phyloP scores from a whole-genome alignment of 2,113 vertebrate species.

The Varanus salvator region DNA sequence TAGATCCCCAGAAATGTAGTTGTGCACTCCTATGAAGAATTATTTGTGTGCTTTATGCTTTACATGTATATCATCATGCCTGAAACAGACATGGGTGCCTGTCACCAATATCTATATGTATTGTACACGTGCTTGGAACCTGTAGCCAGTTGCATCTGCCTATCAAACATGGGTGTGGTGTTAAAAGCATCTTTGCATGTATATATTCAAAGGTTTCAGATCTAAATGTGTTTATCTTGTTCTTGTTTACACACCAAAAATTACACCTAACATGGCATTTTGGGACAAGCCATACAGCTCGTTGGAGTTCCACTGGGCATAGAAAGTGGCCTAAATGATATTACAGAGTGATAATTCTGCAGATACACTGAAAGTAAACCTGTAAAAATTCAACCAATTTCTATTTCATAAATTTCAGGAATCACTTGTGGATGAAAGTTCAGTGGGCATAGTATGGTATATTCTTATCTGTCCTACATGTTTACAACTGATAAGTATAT shows the following conservation, averaged over 20 bases:
- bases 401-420: neutral
- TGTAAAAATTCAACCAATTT: no score
- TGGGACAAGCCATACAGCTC: neutral
- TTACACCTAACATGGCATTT: neutral
- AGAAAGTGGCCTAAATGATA: neutral
- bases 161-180: neutral
- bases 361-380: neutral
- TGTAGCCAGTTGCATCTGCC: neutral
- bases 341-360: neutral
- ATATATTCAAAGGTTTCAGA: neutral
- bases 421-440: neutral
- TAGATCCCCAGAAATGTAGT: neutral
- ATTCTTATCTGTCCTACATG: neutral
- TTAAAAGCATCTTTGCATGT: neutral
- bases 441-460: neutral
- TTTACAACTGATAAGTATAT: neutral
- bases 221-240: neutral
- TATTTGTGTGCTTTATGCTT: neutral
- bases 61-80: neutral
- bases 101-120: neutral
- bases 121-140: neutral
- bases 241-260: neutral
- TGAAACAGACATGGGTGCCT: neutral
- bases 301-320: neutral
- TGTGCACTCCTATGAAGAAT: neutral